Conservation (phyloP, 2,797 vertebrate genomes). For the Chelmon rostratus region DNA sequence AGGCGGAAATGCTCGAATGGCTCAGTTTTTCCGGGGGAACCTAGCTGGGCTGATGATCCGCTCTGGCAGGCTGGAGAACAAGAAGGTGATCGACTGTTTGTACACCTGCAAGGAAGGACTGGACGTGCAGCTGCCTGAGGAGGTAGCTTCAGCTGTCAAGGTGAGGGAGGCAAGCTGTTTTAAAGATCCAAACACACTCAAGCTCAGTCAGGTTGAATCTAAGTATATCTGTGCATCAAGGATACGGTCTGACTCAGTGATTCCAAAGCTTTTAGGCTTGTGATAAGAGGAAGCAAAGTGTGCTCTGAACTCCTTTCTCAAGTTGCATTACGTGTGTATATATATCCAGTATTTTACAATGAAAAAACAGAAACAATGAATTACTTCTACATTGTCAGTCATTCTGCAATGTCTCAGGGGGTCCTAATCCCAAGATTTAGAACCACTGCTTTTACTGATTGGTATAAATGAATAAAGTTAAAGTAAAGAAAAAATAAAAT, state of each 20-base stretch:
- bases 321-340: not conserved
- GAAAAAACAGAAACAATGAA: not conserved
- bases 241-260: not conserved
- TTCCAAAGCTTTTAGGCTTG: not conserved
- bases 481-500: not conserved
- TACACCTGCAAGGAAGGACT: conserved; percentile 99
- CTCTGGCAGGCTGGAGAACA: conserved; percentile 94
- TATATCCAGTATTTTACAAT: not conserved
- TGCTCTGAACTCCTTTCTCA: not conserved
- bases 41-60: conserved; percentile 95
- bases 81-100: conserved; percentile 98
- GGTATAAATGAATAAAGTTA: not conserved
- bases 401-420: not conserved
- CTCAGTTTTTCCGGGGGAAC: conserved; percentile 96
- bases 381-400: not conserved
- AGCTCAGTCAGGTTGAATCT: not conserved
- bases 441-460: not conserved
- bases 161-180: conserved; percentile 74
- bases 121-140: conserved; percentile 91
- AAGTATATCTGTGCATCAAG: not conserved
- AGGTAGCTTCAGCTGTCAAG: conserved; percentile 90
- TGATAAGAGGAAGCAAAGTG: not conserved
- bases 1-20: conserved; percentile 94
- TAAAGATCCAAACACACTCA: not conserved
- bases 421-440: too few species aligned